Evolutionary conservation across 2,888 invertebrate species (phyloP), one percentile per base, ranked within the genome.

Genomic region (Drosophila anomalata): DNA sequence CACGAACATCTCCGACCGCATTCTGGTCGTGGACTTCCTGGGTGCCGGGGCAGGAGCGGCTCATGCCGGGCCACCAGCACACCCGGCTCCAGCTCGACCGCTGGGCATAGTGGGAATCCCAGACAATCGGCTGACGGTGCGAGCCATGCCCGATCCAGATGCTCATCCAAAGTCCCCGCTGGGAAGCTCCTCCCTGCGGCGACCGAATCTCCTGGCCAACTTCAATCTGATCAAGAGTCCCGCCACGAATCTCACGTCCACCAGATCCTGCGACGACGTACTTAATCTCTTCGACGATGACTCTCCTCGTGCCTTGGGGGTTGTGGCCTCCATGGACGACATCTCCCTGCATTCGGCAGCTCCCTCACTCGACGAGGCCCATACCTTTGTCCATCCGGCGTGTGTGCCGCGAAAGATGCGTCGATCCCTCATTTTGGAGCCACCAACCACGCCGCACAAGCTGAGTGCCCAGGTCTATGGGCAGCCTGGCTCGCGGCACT

Each of bases 1-100:
- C 82, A 94, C 96, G 9, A 96, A 96, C 86, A 95, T 96, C 55
- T 96, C 96, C 0, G 97, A 96, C 90, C 93, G 96, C 65, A 96
- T 96, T 81, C 90, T 96, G 33, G 94, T 96, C 0, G 95, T 96
- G 0, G 96, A 96, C 88, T 96, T 96, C 88, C 87, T 76, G 24
- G 86, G 72, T 11, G 80, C 52, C 5, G 46, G 69, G 20, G 73
- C 59, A 7, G 80, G 60, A 2, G 81, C 55, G 3, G 66, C 44
- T 8, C 65, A 70, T 2, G 70, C 71, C 0, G 52, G 56, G 3
- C 53, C 36, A 22, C 60, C 59, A 1, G 57, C 63, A 0, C 57
- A 70, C 1, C 87, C 76, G 14, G 76, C 81, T 12, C 65, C 62
- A 26, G 72, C 77, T 1, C 88, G 90, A 5, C 91, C 91, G 0